These are phyloP conservation scores for Aphidius colemani DNA, from an alignment of 2,888 invertebrate genomes.

Conservation along the genomic window DNA sequence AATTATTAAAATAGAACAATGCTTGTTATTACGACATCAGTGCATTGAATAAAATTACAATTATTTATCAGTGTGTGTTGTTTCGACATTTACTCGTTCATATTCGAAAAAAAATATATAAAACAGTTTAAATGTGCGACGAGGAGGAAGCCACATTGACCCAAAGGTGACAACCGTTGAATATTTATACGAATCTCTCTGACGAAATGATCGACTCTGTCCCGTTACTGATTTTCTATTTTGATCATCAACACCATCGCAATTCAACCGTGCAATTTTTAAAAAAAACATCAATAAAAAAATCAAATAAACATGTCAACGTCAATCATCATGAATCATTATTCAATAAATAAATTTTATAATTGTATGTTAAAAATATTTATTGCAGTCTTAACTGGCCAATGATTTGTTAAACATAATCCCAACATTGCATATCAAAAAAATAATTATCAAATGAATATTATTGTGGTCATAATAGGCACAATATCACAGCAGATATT, in stretches of 20 bases:
- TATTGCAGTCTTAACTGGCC: no score
- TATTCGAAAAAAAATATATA: slow-evolving; percentile 4
- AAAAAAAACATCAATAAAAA: neutral
- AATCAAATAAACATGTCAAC: no score
- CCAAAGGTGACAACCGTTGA: slow-evolving; percentile 47
- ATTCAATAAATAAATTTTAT: neutral
- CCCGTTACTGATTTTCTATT: slow-evolving; percentile 1
- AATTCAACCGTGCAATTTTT: neutral
- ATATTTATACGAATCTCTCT: slow-evolving; percentile 53
- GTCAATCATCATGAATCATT: neutral
- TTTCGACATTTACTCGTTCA: slow-evolving; percentile 12
- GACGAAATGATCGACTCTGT: slow-evolving; percentile 46
- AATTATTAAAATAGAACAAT: no score
- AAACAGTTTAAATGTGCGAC: slow-evolving; percentile 24
- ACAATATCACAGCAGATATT: no score
- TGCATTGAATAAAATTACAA: no score
- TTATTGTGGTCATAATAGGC: no score
- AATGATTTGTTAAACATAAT: no score
- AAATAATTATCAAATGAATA: neutral
- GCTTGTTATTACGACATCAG: no score
- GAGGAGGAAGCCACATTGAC: slow-evolving; percentile 51
- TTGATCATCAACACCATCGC: neutral
- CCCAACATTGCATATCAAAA: no score
- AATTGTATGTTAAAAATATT: no score
- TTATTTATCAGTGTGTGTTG: neutral